Conservation (phyloP, 2,113 vertebrate species). For the Todiramphus saurophagus region DNA sequence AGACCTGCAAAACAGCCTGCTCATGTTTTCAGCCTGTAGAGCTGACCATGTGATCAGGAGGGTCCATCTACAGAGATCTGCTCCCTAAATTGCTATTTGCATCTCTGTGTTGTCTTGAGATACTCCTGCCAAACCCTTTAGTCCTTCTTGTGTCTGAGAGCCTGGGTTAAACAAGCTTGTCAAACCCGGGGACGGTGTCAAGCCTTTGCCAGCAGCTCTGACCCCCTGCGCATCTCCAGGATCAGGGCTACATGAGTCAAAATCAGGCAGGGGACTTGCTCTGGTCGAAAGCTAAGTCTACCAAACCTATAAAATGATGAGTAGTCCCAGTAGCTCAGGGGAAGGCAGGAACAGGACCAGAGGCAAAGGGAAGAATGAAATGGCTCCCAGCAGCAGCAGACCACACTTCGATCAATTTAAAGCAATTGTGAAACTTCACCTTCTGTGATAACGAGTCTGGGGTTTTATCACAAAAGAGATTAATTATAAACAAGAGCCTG, state of each 20-base stretch:
- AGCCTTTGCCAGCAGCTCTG: neutral
- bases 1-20: neutral
- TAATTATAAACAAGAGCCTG: neutral
- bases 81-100: neutral
- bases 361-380: neutral
- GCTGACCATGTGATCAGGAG: rapidly evolving
- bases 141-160: neutral
- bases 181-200: neutral
- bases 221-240: rapidly evolving
- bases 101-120: rapidly evolving
- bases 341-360: neutral
- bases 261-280: neutral
- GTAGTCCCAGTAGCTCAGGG: neutral
- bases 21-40: rapidly evolving
- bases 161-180: neutral
- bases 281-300: neutral
- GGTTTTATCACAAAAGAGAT: neutral
- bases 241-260: rapidly evolving
- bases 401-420: neutral
- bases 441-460: neutral
- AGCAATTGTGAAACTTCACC: neutral
- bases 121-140: neutral
- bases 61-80: neutral
- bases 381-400: neutral
- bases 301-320: neutral